Percentiles rank a stretch among this genome's conserved stretches.
phyloP scores from a whole-genome alignment of 1,140 invertebrate species.

The Ptiloglossa arizonensis region DNA sequence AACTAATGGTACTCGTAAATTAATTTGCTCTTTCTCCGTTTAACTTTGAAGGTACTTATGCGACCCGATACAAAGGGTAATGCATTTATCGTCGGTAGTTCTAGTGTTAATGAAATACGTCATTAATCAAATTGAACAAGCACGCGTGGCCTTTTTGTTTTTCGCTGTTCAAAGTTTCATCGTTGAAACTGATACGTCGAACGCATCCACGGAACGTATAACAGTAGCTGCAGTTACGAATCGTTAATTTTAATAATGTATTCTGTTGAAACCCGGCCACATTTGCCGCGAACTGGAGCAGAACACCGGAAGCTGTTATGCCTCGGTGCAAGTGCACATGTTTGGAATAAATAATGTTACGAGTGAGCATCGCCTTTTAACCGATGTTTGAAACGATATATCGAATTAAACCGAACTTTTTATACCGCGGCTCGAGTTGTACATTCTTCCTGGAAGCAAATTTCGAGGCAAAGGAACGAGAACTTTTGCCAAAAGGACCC shows the following conservation, averaged over 20 bases:
- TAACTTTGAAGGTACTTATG: no score
- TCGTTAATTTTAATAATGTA: slow-evolving; percentile 48
- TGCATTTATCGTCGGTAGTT: no score
- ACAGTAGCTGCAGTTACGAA: background rate
- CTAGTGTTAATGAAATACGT: background rate
- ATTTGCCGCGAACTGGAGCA: slow-evolving; percentile 25
- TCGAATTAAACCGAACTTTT: background rate
- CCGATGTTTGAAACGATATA: background rate
- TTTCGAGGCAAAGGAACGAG: background rate
- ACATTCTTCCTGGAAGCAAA: background rate
- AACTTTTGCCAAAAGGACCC: no score
- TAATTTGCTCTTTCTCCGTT: no score
- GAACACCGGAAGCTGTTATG: slow-evolving; percentile 36
- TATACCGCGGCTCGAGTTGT: background rate
- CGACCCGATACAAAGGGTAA: no score
- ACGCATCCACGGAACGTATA: background rate
- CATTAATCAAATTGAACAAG: no score
- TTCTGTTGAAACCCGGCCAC: slow-evolving; percentile 2
- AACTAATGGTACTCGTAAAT: no score
- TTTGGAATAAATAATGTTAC: slow-evolving; percentile 9
- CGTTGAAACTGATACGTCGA: background rate
- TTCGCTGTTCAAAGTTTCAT: no score
- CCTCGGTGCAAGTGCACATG: background rate
- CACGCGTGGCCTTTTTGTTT: no score
- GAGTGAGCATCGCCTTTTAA: no score